These are phyloP conservation scores for Equus quagga DNA, from an alignment of 2,113 vertebrate genomes.

Conservation along the genomic window DNA sequence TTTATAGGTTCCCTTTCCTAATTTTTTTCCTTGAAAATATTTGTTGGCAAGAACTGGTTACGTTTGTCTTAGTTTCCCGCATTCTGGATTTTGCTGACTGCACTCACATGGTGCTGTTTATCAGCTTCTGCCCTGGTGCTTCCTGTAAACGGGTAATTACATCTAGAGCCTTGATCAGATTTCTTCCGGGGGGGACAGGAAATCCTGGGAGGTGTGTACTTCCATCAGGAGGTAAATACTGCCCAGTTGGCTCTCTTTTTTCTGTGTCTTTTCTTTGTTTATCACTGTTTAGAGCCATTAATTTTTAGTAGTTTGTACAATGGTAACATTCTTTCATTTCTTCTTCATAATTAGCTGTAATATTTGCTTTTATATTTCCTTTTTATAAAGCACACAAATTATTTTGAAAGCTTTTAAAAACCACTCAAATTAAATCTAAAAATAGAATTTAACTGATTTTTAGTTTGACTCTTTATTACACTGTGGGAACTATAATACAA, in stretches of 20 bases:
- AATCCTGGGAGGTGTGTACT: not conserved
- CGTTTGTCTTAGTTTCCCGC: not conserved
- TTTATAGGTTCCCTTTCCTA: not conserved
- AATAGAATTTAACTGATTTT: not conserved
- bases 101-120: not conserved
- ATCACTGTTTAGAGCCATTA: not conserved
- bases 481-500: not conserved
- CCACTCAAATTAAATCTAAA: not conserved
- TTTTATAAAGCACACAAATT: conserved; percentile 39
- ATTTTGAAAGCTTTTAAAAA: conserved; percentile 62
- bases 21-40: not conserved
- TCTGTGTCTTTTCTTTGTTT: not conserved
- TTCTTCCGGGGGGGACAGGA: not conserved
- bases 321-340: not conserved
- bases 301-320: conserved; percentile 52
- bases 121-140: not conserved
- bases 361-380: conserved; percentile 41
- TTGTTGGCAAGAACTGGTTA: not conserved
- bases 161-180: not conserved
- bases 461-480: not conserved
- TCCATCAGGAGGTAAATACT: not conserved
- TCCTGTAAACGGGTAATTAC: not conserved
- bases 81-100: not conserved
- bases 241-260: not conserved
- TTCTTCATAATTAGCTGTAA: not conserved